These are phyloP conservation scores for Hozukius guyotensis DNA, from an alignment of 2,797 vertebrate genomes.

Conservation along the genomic window DNA sequence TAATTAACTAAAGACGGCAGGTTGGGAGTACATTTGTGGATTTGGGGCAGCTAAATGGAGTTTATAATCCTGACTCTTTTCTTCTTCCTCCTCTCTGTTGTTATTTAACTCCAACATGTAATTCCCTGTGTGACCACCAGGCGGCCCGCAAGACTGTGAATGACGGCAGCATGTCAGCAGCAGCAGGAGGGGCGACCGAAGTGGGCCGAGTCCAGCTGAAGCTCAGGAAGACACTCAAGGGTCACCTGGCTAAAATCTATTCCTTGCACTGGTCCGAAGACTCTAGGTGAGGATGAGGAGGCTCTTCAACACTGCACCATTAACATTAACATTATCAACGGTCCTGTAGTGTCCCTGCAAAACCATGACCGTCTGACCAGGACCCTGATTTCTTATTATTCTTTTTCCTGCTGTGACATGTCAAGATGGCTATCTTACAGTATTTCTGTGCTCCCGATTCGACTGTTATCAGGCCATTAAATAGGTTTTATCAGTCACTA, in stretches of 20 bases:
- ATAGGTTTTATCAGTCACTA: too few relatives aligned
- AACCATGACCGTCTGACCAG: neutral
- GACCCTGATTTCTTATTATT: neutral
- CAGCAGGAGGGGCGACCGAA: constrained; percentile 60
- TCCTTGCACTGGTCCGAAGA: constrained; percentile 91
- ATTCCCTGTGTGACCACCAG: constrained; percentile 44
- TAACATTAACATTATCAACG: neutral
- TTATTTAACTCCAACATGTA: neutral
- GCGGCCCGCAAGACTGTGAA: constrained; percentile 78
- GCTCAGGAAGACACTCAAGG: constrained; percentile 88
- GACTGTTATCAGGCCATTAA: too few relatives aligned
- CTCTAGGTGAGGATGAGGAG: constrained; percentile 80
- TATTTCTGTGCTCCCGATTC: too few relatives aligned
- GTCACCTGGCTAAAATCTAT: constrained; percentile 93
- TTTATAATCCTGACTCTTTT: neutral
- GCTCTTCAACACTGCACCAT: neutral
- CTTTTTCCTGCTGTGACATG: neutral
- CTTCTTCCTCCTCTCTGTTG: neutral
- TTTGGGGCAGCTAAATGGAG: neutral
- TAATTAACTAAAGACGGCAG: neutral
- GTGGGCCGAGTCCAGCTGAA: constrained; percentile 90
- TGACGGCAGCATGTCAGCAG: constrained; percentile 72
- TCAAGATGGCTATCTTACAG: too few relatives aligned
- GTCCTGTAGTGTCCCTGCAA: neutral
- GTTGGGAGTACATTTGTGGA: neutral